phyloP scores from a whole-genome alignment of 2,888 invertebrate genomes.

The Rhabditophanes sp. region DNA sequence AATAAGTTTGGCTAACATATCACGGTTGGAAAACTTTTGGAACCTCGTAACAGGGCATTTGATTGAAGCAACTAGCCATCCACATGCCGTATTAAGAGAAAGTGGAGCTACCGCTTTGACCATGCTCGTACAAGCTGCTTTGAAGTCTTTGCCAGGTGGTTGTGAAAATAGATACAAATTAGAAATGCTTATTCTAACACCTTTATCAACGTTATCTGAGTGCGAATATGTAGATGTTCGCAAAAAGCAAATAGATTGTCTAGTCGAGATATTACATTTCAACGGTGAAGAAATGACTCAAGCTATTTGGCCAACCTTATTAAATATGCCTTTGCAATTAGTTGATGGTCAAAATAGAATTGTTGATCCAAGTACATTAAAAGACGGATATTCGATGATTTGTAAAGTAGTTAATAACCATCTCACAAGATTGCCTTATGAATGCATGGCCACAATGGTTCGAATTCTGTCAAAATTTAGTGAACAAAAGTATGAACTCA shows the following conservation, averaged over 20 bases:
- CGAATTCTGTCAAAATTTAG: too few relatives aligned
- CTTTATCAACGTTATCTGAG: slow-evolving; percentile 73
- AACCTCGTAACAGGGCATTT: slow-evolving; percentile 81
- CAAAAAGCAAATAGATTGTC: slow-evolving; percentile 81
- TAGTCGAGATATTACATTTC: slow-evolving; percentile 75
- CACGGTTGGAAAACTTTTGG: slow-evolving; percentile 83
- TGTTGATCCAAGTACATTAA: too few relatives aligned
- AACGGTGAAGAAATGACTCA: slow-evolving; percentile 70
- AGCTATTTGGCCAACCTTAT: slow-evolving; percentile 83
- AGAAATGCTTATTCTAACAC: slow-evolving; percentile 70
- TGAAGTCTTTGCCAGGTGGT: slow-evolving; percentile 4
- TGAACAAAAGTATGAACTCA: too few relatives aligned
- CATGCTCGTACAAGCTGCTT: slow-evolving; percentile 71
- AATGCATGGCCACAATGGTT: too few relatives aligned
- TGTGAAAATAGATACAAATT: too few relatives aligned
- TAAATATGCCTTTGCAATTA: slow-evolving; percentile 10
- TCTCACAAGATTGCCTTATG: too few relatives aligned
- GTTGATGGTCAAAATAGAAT: too few relatives aligned
- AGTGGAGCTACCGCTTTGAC: slow-evolving; percentile 96
- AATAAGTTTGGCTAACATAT: slow-evolving; percentile 81
- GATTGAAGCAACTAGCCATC: slow-evolving; percentile 49
- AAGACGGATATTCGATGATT: too few relatives aligned
- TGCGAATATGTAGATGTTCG: slow-evolving; percentile 82
- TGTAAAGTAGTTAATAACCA: too few relatives aligned
- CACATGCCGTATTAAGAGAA: slow-evolving; percentile 57